Conservation (phyloP, 2,797 vertebrate species). For the Neosalanx taihuensis region DNA sequence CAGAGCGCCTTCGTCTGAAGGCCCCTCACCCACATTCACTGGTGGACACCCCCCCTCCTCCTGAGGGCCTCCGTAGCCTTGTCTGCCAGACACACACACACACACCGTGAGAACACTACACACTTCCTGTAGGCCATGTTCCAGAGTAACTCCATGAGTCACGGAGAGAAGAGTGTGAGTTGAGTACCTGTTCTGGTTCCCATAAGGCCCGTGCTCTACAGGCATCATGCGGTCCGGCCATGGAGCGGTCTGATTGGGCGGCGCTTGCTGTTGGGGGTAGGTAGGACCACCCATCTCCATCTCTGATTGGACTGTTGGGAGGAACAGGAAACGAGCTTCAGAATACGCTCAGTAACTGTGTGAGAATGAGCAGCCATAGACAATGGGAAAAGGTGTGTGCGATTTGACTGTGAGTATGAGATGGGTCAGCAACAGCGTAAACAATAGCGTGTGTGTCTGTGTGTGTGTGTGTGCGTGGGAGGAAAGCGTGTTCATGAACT, state of each 20-base stretch:
- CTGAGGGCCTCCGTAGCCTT: constrained; percentile 78
- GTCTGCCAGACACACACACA: constrained; percentile 60
- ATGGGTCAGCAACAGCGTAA: not conserved
- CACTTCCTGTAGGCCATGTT: not conserved
- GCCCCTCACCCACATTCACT: constrained; percentile 73
- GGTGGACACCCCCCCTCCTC: constrained; percentile 80
- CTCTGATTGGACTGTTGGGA: constrained; percentile 76
- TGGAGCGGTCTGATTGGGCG: constrained; percentile 92
- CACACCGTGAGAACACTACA: not conserved
- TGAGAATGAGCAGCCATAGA: not conserved
- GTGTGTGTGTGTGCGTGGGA: not conserved
- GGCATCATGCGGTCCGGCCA: constrained; percentile 93
- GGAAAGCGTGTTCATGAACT: constrained; percentile 30
- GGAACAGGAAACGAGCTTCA: not conserved
- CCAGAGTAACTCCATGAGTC: not conserved
- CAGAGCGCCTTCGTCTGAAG: constrained; percentile 89
- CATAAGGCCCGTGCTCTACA: constrained; percentile 85
- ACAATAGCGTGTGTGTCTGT: not conserved
- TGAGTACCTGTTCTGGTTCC: constrained; percentile 83
- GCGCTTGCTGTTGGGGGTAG: constrained; percentile 87
- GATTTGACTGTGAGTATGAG: not conserved
- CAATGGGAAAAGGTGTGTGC: not conserved
- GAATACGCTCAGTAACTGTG: not conserved
- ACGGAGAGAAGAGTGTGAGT: not conserved
- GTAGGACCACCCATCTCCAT: constrained; percentile 83